Conservation (phyloP, 53 echinoderm and acorn worm genomes). For the Apostichopus leukothele region DNA sequence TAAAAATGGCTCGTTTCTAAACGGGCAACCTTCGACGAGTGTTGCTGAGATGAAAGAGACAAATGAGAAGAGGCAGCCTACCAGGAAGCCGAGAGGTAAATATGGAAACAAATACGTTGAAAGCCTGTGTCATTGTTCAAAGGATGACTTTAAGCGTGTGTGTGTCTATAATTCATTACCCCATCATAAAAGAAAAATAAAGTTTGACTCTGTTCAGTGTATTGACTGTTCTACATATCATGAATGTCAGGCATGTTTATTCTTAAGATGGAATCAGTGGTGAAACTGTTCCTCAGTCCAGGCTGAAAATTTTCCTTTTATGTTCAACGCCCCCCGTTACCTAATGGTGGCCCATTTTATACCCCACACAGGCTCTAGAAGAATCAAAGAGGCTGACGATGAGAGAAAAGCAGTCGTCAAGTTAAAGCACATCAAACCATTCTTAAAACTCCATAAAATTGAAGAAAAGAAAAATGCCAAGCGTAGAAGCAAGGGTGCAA, state of each 20-base stretch:
- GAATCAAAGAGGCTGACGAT: background rate
- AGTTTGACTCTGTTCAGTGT: too few relatives aligned
- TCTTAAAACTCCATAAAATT: slow-evolving; percentile 39
- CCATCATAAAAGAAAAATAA: too few relatives aligned
- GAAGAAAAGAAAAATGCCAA: slow-evolving; percentile 21
- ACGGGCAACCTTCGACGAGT: slow-evolving; percentile 20
- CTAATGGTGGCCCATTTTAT: too few relatives aligned
- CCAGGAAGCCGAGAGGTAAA: slow-evolving; percentile 22
- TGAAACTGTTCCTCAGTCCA: too few relatives aligned
- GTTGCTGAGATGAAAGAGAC: background rate
- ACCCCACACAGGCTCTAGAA: slow-evolving; percentile 5
- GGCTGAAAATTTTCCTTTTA: background rate
- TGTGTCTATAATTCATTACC: too few relatives aligned
- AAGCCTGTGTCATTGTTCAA: too few relatives aligned
- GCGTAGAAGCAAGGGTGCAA: slow-evolving; percentile 11
- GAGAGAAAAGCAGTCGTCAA: slow-evolving; percentile 33
- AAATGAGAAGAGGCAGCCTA: background rate
- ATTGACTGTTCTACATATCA: too few relatives aligned
- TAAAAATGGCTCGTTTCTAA: slow-evolving; percentile 24
- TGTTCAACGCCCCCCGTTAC: background rate
- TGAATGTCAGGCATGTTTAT: too few relatives aligned
- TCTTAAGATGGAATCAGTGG: too few relatives aligned
- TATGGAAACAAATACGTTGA: background rate
- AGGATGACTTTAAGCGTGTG: too few relatives aligned
- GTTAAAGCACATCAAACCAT: slow-evolving; percentile 41